phyloP scores from a whole-genome alignment of 30 jellyfish, hydroid and myxozoan genomes.

The Mastigias papua region DNA sequence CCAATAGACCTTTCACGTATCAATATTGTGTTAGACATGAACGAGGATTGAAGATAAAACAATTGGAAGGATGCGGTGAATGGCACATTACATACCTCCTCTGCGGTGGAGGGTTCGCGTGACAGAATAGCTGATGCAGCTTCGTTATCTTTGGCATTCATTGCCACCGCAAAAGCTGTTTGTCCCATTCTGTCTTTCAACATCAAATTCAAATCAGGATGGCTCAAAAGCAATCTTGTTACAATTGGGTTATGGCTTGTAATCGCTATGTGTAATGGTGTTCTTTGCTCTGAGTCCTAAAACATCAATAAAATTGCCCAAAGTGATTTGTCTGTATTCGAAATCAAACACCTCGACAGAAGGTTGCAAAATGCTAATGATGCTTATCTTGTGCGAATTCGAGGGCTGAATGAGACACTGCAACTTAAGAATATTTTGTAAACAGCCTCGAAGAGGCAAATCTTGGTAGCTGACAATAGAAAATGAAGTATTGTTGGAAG shows the following conservation, averaged over 20 bases:
- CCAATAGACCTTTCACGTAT: too few species aligned
- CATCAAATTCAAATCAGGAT: constrained; percentile 86
- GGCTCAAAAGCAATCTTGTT: constrained; percentile 88
- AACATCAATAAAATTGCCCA: background rate
- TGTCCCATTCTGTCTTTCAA: constrained; percentile 90
- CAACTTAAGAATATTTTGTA: too few species aligned
- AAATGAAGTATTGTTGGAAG: too few species aligned
- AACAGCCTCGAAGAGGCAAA: too few species aligned
- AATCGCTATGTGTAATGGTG: constrained; percentile 96
- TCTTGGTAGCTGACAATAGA: too few species aligned
- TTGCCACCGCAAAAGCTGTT: constrained; percentile 94
- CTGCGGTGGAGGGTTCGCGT: constrained; percentile 94
- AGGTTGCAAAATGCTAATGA: too few species aligned
- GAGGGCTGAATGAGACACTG: too few species aligned
- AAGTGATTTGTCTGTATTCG: too few species aligned
- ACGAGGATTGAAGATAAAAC: too few species aligned
- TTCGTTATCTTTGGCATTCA: constrained; percentile 89
- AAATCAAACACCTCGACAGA: too few species aligned
- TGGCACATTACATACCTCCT: constrained; percentile 67
- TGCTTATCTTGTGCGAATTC: too few species aligned
- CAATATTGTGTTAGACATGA: background rate
- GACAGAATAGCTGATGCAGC: constrained; percentile 91
- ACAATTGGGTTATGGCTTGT: constrained; percentile 84
- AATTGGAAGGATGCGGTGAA: background rate
- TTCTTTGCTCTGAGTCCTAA: constrained; percentile 91